phyloP scores from a whole-genome alignment of 2,888 invertebrate genomes.

The Lypha dubia region DNA sequence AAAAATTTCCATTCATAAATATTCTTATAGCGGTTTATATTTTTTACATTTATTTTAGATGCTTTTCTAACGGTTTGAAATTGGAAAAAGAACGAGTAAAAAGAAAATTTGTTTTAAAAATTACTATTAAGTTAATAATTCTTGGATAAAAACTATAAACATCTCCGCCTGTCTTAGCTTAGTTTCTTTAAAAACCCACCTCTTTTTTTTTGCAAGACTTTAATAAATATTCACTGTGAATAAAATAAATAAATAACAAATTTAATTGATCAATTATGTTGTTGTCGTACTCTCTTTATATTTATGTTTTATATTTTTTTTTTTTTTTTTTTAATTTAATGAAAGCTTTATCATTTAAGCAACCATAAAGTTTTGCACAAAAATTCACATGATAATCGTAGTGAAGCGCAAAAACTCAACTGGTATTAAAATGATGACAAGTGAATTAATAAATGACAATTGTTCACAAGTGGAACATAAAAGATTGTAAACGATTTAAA shows the following conservation, averaged over 20 bases:
- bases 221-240: conserved; percentile 51
- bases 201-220: conserved; percentile 38
- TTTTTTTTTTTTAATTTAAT: conserved; percentile 2
- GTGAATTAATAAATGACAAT: conserved; percentile 72
- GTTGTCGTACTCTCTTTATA: conserved; percentile 16
- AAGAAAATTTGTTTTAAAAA: conserved; percentile 4
- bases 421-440: conserved; percentile 66
- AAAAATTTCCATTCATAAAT: conserved; percentile 69
- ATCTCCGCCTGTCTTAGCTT: background rate
- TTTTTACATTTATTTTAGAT: conserved; percentile 17
- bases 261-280: conserved; percentile 71
- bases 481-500: conserved; percentile 61
- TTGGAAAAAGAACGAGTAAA: background rate
- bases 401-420: conserved; percentile 16
- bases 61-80: conserved; percentile 42
- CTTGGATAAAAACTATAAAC: conserved; percentile 1
- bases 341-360: conserved; percentile 23
- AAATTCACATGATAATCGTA: conserved; percentile 68
- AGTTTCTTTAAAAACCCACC: background rate
- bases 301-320: conserved; percentile 16
- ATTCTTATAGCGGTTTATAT: conserved; percentile 61
- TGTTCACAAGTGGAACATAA: conserved; percentile 69
- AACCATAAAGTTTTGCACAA: conserved; percentile 24
- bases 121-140: conserved; percentile 31
- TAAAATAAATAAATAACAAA: conserved; percentile 58